Evolutionary conservation across 2,113 vertebrate species (phyloP).

Genomic region (Rhinoderma darwinii): DNA sequence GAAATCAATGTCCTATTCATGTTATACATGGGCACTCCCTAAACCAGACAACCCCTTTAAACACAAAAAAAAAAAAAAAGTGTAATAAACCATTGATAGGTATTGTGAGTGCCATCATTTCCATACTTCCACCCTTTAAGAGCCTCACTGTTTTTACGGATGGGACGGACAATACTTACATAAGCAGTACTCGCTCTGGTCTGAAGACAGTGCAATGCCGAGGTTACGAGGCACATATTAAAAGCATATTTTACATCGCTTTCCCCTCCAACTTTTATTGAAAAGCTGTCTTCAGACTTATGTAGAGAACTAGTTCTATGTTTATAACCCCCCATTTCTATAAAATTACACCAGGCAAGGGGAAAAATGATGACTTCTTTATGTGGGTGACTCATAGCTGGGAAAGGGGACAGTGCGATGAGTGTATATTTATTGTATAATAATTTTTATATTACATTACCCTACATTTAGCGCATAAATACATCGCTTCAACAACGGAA

Average conservation of each 20-base stretch:
- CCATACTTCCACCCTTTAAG: no score
- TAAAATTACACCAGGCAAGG: background rate
- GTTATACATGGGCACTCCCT: no score
- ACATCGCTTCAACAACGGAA: conserved; percentile 7
- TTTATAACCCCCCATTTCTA: conserved; percentile 9
- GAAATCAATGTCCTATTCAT: no score
- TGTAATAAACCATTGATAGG: no score
- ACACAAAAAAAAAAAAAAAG: no score
- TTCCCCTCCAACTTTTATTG: background rate
- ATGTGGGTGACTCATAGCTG: conserved; percentile 5
- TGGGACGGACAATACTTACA: no score
- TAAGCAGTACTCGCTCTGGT: background rate
- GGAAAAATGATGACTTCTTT: background rate
- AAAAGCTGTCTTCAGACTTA: background rate
- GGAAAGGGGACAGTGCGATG: conserved; percentile 16
- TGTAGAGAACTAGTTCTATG: background rate
- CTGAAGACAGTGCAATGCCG: background rate
- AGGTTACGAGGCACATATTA: background rate
- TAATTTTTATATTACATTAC: conserved; percentile 5
- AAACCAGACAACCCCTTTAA: no score
- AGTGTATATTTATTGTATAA: conserved; percentile 4
- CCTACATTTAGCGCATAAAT: conserved; percentile 1
- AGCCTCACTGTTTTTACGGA: no score
- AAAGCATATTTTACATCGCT: background rate
- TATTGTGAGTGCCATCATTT: no score